Evolutionary conservation across 1,140 invertebrate species (phyloP).

Genomic region (Mactra quadrangularis): DNA sequence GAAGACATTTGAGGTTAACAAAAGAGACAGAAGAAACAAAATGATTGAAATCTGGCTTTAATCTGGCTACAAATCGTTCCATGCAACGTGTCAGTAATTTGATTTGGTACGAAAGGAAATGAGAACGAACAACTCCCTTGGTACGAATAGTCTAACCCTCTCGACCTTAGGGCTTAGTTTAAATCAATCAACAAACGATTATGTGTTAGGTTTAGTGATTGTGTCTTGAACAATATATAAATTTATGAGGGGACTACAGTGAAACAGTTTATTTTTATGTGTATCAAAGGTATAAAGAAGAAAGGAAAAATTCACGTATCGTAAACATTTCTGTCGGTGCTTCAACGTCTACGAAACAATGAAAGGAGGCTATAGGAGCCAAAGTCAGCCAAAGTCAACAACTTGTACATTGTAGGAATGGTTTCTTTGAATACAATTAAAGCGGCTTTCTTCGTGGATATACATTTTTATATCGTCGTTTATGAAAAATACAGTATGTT

Average conservation of each 20-base stretch:
- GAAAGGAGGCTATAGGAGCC: no score
- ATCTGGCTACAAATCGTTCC: constrained; percentile 49
- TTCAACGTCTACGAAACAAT: no score
- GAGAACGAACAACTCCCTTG: constrained; percentile 33
- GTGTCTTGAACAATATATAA: constrained; percentile 26
- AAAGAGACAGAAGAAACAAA: constrained; percentile 11
- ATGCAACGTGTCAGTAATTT: constrained; percentile 55
- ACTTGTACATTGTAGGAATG: no score
- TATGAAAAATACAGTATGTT: no score
- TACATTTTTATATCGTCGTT: no score
- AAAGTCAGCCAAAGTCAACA: no score
- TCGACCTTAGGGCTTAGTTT: background rate
- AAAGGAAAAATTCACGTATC: background rate
- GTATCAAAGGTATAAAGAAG: constrained; percentile 16
- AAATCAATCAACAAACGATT: constrained; percentile 48
- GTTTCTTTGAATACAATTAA: no score
- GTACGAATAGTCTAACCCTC: constrained; percentile 24
- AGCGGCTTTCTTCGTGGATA: no score
- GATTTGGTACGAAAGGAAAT: constrained; percentile 45
- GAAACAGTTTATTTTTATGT: constrained; percentile 22
- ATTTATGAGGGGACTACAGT: constrained; percentile 10
- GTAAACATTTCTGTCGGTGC: no score
- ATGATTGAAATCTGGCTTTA: constrained; percentile 54
- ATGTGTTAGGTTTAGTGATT: constrained; percentile 36
- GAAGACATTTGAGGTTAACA: background rate